Conservation (phyloP, 1,140 invertebrate species). For the Hesperophylax magnus region DNA sequence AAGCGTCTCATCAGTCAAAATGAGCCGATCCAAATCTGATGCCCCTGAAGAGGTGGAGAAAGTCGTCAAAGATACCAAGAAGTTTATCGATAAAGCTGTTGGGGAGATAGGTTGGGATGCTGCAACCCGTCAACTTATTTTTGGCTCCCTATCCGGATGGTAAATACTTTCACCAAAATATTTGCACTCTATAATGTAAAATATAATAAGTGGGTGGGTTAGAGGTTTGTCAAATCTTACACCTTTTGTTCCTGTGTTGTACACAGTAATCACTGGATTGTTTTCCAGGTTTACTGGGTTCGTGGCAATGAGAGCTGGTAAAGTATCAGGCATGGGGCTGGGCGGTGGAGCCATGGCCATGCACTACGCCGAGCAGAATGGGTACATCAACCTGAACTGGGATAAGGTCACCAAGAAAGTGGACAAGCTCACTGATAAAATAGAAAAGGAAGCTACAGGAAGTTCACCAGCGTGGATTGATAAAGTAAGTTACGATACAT, state of each 20-base stretch:
- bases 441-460: slow-evolving; percentile 77
- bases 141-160: slow-evolving; percentile 87
- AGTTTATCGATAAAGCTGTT: slow-evolving; percentile 75
- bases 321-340: slow-evolving; percentile 83
- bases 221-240: too few species aligned
- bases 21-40: slow-evolving; percentile 45
- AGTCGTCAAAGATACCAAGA: slow-evolving; percentile 71
- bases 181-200: too few species aligned
- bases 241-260: too few species aligned
- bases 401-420: slow-evolving; percentile 81
- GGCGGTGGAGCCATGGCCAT: slow-evolving; percentile 87
- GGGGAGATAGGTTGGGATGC: slow-evolving; percentile 82
- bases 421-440: slow-evolving; percentile 80
- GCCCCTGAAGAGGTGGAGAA: slow-evolving; percentile 61
- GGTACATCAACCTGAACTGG: slow-evolving; percentile 89
- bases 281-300: slow-evolving; percentile 80
- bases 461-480: slow-evolving; percentile 76
- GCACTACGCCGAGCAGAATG: slow-evolving; percentile 87
- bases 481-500: slow-evolving; percentile 71
- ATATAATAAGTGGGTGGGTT: too few species aligned
- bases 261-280: too few species aligned
- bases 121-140: slow-evolving; percentile 82
- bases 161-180: slow-evolving; percentile 61
- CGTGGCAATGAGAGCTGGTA: slow-evolving; percentile 87
- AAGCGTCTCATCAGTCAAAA: neutral